phyloP scores from a whole-genome alignment of 2,113 vertebrate species.

The Monopterus albus region DNA sequence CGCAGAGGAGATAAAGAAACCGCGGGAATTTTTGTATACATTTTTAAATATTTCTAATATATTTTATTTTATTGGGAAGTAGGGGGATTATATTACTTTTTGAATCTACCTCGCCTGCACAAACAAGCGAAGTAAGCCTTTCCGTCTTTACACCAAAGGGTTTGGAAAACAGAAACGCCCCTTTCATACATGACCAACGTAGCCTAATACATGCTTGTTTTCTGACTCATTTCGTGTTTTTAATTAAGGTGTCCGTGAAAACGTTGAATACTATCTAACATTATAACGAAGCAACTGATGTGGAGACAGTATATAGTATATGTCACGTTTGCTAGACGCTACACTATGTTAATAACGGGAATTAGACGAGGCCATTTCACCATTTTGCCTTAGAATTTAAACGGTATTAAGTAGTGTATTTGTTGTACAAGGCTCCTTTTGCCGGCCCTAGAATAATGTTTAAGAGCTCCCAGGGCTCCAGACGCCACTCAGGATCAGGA shows the following conservation, averaged over 20 bases:
- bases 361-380: slow-evolving; percentile 3
- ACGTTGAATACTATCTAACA: no score
- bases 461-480: slow-evolving; percentile 6
- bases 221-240: not conserved
- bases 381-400: not conserved
- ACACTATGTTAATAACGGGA: slow-evolving; percentile 20
- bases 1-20: not conserved
- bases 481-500: slow-evolving; percentile 12
- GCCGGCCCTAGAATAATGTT: not conserved
- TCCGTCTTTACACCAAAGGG: not conserved
- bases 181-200: slow-evolving; percentile 13
- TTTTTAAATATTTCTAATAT: slow-evolving; percentile 33
- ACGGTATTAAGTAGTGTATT: not conserved
- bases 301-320: not conserved
- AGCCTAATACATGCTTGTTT: not conserved
- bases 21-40: slow-evolving; percentile 34
- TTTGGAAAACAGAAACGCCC: slow-evolving; percentile 54
- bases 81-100: not conserved
- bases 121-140: slow-evolving; percentile 61
- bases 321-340: not conserved
- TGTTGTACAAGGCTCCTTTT: not conserved
- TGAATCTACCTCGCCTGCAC: slow-evolving; percentile 51
- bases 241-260: fast-evolving
- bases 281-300: not conserved
- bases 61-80: slow-evolving; percentile 44